A percentile compares a stretch with the other conserved stretches of the same genome.
Conservation (phyloP, 1,140 invertebrate genomes). For the Apocrypta bakeri region DNA sequence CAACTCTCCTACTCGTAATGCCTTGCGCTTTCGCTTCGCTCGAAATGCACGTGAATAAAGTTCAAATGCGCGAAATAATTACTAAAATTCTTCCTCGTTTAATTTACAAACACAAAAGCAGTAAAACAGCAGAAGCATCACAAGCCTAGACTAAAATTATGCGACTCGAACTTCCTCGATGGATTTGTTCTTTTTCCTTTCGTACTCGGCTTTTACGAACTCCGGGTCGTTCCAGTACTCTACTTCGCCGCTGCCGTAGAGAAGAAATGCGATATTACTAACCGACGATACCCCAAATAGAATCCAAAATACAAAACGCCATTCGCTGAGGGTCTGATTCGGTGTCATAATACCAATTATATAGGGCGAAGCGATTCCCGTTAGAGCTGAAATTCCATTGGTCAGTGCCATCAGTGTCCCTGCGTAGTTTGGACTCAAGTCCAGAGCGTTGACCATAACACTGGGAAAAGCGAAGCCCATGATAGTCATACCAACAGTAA, state of each 20-base stretch:
- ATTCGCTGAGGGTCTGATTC: constrained; percentile 82
- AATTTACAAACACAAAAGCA: no score
- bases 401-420: constrained; percentile 89
- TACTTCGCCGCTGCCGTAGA: constrained; percentile 82
- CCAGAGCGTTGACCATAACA: constrained; percentile 86
- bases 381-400: constrained; percentile 87
- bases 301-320: constrained; percentile 90
- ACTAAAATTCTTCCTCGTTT: no score
- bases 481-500: constrained; percentile 82
- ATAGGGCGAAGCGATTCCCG: constrained; percentile 86
- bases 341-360: constrained; percentile 85
- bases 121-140: neutral
- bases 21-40: no score
- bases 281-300: constrained; percentile 82
- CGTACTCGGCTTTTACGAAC: constrained; percentile 43
- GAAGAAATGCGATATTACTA: constrained; percentile 83
- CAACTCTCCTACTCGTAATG: no score
- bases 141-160: neutral
- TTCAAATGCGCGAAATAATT: no score
- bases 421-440: constrained; percentile 88
- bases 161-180: constrained; percentile 6
- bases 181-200: constrained; percentile 32
- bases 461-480: constrained; percentile 85
- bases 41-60: no score
- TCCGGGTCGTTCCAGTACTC: constrained; percentile 81